Percentiles rank a stretch among this genome's conserved stretches.
Evolutionary conservation across 2,888 invertebrate genomes (phyloP).

Genomic region (Yponomeuta evonymella): DNA sequence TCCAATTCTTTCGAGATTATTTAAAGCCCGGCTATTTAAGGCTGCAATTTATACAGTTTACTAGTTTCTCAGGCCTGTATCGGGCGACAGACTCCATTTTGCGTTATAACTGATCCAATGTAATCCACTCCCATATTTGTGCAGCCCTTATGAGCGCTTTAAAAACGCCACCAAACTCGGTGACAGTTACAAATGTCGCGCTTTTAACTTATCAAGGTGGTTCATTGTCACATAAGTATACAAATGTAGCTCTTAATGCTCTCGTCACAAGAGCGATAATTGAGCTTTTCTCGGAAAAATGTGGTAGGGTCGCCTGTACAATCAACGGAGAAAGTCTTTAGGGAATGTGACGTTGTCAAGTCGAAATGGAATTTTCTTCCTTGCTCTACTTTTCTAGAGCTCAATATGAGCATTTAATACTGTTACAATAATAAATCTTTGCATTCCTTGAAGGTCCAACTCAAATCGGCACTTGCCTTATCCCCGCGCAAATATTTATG

Average conservation of each 20-base stretch:
- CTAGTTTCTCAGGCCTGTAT: background rate
- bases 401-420: constrained; percentile 20
- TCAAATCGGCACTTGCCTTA: constrained; percentile 23
- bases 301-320: background rate
- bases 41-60: background rate
- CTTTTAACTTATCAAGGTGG: background rate
- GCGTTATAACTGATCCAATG: background rate
- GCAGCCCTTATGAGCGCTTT: background rate
- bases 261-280: background rate
- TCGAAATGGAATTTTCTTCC: background rate
- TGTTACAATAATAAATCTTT: constrained; percentile 33
- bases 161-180: constrained; percentile 8
- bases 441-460: constrained; percentile 28
- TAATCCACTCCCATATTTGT: constrained; percentile 2
- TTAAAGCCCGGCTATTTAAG: background rate
- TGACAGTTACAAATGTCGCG: constrained; percentile 13
- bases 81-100: background rate
- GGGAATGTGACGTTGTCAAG: background rate
- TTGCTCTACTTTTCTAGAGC: constrained; percentile 17
- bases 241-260: background rate
- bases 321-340: background rate
- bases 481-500: too few relatives aligned
- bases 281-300: background rate
- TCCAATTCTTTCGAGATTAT: too few relatives aligned
- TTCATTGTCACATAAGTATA: background rate